These are phyloP conservation scores for Corella eumyota DNA, from an alignment of 23 tunicate genomes.

Conservation along the genomic window DNA sequence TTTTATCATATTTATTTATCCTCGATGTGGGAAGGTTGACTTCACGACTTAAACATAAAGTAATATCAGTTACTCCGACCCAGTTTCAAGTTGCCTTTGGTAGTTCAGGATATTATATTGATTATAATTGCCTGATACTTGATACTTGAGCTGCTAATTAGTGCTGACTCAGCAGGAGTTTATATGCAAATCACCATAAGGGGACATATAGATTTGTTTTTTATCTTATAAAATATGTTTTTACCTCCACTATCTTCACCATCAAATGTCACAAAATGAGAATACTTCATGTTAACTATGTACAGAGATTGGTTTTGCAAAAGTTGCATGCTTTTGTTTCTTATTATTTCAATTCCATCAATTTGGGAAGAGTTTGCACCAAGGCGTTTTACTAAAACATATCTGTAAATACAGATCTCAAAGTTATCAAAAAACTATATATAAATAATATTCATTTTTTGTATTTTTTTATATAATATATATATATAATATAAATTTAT, in stretches of 20 bases:
- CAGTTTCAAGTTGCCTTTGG: no score
- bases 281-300: constrained; percentile 64
- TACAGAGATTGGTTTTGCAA: constrained; percentile 29
- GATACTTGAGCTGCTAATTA: neutral
- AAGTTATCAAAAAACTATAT: no score
- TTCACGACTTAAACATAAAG: no score
- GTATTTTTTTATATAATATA: no score
- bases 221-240: neutral
- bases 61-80: no score
- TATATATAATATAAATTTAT: neutral
- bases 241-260: neutral
- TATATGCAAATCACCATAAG: neutral
- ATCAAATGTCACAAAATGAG: constrained; percentile 35
- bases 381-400: constrained; percentile 72
- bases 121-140: no score
- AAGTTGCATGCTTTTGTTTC: constrained; percentile 26
- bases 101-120: no score
- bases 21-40: no score
- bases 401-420: constrained; percentile 15
- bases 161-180: neutral
- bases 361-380: constrained; percentile 77
- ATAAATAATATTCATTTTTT: no score
- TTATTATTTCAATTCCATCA: constrained; percentile 59
- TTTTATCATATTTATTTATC: no score
- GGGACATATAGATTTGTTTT: neutral